These are phyloP conservation scores for Nannoperca obscura DNA, from an alignment of 2,797 vertebrate species.

Conservation along the genomic window DNA sequence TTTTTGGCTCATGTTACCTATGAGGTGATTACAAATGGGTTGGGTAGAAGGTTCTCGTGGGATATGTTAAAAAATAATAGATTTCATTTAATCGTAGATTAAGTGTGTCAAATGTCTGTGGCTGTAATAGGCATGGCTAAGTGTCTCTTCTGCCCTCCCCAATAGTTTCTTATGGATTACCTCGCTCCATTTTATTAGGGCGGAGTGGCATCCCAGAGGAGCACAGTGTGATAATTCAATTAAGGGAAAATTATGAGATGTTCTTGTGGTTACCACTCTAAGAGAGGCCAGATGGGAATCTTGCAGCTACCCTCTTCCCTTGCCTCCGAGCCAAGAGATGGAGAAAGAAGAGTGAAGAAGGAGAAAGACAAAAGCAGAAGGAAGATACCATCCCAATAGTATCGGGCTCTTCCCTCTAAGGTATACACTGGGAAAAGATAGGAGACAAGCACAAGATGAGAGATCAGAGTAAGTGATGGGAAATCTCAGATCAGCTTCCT, in stretches of 20 bases:
- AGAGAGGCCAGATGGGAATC: conserved; percentile 60
- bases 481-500: conserved; percentile 55
- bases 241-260: conserved; percentile 71
- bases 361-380: conserved; percentile 20
- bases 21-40: conserved; percentile 70
- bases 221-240: conserved; percentile 81
- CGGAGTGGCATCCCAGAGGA: conserved; percentile 65
- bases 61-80: conserved; percentile 78
- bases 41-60: conserved; percentile 53
- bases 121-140: conserved; percentile 81
- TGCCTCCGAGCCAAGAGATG: conserved; percentile 36
- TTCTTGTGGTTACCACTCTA: conserved; percentile 68
- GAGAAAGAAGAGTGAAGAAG: conserved; percentile 28
- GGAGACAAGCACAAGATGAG: conserved; percentile 33
- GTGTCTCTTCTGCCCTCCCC: conserved; percentile 66
- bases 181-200: conserved; percentile 69
- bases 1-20: conserved; percentile 71
- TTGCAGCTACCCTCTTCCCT: conserved; percentile 19
- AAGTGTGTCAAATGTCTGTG: conserved; percentile 78
- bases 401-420: conserved; percentile 42
- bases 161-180: conserved; percentile 78
- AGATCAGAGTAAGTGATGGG: conserved; percentile 50
- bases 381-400: conserved; percentile 24
- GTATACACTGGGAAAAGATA: conserved; percentile 41
- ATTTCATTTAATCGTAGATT: conserved; percentile 83